Evolutionary conservation across 2,113 vertebrate species (phyloP).

Genomic region (Lipotes vexillifer): DNA sequence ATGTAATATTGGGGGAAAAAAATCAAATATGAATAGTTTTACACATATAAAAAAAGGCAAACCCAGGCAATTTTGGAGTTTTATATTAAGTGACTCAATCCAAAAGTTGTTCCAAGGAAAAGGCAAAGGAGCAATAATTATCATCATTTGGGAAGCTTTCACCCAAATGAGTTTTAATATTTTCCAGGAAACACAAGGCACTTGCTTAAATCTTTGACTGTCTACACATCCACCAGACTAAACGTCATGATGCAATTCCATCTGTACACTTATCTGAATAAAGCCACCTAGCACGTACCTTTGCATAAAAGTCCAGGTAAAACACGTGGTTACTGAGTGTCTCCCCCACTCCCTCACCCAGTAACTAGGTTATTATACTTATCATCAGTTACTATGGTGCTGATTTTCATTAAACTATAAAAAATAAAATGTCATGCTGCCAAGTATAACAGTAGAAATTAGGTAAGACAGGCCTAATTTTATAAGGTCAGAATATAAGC

Average conservation of each 20-base stretch:
- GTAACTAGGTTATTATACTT: not conserved
- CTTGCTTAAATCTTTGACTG: constrained; percentile 50
- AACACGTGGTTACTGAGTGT: not conserved
- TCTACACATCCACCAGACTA: not conserved
- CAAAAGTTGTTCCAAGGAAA: not conserved
- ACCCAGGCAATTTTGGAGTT: not conserved
- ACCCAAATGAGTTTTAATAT: not conserved
- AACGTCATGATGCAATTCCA: not conserved
- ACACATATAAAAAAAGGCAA: not conserved
- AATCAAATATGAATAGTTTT: not conserved
- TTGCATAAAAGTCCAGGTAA: not conserved
- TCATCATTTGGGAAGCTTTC: not conserved
- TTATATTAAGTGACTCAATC: not conserved
- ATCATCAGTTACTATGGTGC: not conserved
- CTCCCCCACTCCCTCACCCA: not conserved
- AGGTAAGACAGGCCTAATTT: not conserved
- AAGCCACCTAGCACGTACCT: not conserved
- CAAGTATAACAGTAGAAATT: not conserved
- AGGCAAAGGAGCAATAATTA: not conserved
- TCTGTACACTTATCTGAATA: not conserved
- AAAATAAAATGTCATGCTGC: not conserved
- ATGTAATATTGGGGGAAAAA: not conserved
- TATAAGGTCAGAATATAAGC: not conserved
- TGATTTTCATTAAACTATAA: not conserved
- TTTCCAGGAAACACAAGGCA: constrained; percentile 63